phyloP scores from a whole-genome alignment of 2,888 invertebrate genomes.

The Trichogramma dendrolimi region DNA sequence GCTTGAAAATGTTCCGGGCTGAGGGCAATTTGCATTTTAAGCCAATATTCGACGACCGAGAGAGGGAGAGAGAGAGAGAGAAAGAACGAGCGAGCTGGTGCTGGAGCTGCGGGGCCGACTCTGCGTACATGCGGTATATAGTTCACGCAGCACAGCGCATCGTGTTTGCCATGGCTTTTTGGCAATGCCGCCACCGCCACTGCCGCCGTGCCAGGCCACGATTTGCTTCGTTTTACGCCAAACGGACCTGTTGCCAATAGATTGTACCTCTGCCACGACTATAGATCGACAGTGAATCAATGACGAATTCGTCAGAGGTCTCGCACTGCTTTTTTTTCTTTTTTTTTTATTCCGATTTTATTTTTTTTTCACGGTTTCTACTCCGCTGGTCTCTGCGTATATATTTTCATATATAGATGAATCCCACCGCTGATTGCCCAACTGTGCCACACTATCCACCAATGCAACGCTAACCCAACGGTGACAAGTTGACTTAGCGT shows the following conservation, averaged over 20 bases:
- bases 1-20: slow-evolving; percentile 24
- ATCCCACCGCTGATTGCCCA: no score
- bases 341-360: slow-evolving; percentile 3
- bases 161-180: slow-evolving; percentile 20
- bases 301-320: slow-evolving; percentile 15
- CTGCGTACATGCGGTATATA: no score
- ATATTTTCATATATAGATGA: no score
- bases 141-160: no score
- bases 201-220: slow-evolving; percentile 17
- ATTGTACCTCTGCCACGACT: slow-evolving; percentile 18
- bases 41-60: slow-evolving; percentile 39
- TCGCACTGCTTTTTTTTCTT: slow-evolving; percentile 7
- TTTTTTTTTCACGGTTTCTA: no score
- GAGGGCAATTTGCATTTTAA: slow-evolving; percentile 46
- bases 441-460: no score
- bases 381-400: no score
- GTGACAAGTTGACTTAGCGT: no score
- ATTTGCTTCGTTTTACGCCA: slow-evolving; percentile 37
- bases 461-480: no score
- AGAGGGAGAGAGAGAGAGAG: slow-evolving; percentile 2
- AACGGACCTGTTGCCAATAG: slow-evolving; percentile 42
- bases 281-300: slow-evolving; percentile 21
- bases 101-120: slow-evolving; percentile 19
- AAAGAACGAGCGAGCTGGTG: not conserved
- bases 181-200: slow-evolving; percentile 29